Percentiles rank a stretch among this genome's conserved stretches.
These are phyloP conservation scores for Monopis laevigella DNA, from an alignment of 2,888 invertebrate genomes.

Conservation along the genomic window DNA sequence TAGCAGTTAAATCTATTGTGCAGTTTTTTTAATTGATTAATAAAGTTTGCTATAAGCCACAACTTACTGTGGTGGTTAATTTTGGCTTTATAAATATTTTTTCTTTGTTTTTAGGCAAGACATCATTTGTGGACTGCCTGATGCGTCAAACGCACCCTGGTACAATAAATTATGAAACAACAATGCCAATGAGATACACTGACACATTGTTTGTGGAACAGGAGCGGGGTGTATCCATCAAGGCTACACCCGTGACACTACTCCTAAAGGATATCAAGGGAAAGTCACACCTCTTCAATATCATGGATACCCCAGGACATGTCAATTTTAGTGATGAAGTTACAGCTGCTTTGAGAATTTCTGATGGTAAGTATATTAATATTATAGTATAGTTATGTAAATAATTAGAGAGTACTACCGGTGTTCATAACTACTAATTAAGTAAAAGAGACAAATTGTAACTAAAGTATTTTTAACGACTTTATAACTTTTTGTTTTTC, in stretches of 20 bases:
- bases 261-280: conserved; percentile 92
- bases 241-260: conserved; percentile 94
- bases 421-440: too few species aligned
- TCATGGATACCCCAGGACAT: conserved; percentile 98
- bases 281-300: conserved; percentile 96
- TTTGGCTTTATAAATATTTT: conserved; percentile 1
- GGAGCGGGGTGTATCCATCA: conserved; percentile 96
- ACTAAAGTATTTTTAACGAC: too few species aligned
- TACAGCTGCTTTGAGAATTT: conserved; percentile 93
- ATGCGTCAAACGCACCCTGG: conserved; percentile 97
- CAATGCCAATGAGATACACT: conserved; percentile 88
- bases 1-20: too few species aligned
- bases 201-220: conserved; percentile 98
- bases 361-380: conserved; percentile 67
- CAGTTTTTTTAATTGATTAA: too few species aligned
- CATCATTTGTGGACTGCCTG: conserved; percentile 96
- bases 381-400: too few species aligned
- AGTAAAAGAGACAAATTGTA: too few species aligned
- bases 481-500: too few species aligned
- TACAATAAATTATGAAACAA: conserved; percentile 76
- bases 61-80: too few species aligned
- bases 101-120: conserved; percentile 71
- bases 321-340: conserved; percentile 99
- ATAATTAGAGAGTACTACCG: too few species aligned
- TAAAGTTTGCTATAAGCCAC: too few species aligned